Base-by-base conservation (phyloP, 2,888 invertebrate genomes). In the Petrolisthes manimaculis region DNA sequence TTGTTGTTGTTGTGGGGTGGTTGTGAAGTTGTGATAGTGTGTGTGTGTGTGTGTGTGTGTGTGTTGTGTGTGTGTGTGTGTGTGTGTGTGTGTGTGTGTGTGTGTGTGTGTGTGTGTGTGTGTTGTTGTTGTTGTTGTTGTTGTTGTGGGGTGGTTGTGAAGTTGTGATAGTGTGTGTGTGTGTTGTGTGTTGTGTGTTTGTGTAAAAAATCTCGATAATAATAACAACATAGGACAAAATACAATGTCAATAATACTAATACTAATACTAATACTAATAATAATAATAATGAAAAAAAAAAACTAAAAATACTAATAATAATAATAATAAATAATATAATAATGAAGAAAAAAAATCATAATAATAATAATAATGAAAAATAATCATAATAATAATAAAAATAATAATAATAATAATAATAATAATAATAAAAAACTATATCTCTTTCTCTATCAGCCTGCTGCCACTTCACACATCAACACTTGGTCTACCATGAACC, bases 31-130 rank as follows among this genome's bases (percentile, higher is more conserved):
- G 61, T 61, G 61, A 12, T 9, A 12, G 3, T 2, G 61, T 61
- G 61, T 61, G 61, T 61, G 61, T 61, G 61, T 61, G 61, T 61
- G 61, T 61, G 61, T 61, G 61, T 61, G 61, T 61, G 61, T 61
- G 61, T 61, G 61, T 61, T 61, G 61, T 61, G 61, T 14, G 61
- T 61, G 61, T 14, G 61, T 61, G 61, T 14, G 61, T 61, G 61
- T 14, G 61, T 61, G 61, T 18, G 61, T 61, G 3, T 1, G 61
- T 1, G 3, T 18, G 61, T 61, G 61, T 18, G 61, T 61, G 1
- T 61, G 3, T 61, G 61, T 61, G 61, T 18, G 3, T 61, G 61
- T 12, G 18, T 61, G 61, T 61, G 61, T 61, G 18, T 61, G 61
- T 3, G 61, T 18, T 61, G 61, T 61, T 14, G 14, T 9, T 6